These are phyloP conservation scores for Urocynchramus pylzowi DNA, from an alignment of 2,113 vertebrate genomes.

Conservation along the genomic window DNA sequence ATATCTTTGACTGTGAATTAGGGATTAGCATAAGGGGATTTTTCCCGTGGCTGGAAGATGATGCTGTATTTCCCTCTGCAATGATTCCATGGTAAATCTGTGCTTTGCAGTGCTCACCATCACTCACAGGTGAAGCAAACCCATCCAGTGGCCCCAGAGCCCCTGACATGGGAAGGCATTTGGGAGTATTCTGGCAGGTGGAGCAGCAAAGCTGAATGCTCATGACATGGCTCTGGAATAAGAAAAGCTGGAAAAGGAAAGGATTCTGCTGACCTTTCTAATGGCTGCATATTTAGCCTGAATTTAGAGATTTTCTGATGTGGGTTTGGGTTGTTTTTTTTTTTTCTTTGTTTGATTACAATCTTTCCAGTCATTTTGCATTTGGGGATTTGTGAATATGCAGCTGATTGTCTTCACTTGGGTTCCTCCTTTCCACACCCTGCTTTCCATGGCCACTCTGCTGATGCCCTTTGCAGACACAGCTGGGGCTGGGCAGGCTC, in stretches of 20 bases:
- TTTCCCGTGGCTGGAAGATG: background rate
- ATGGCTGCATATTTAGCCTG: background rate
- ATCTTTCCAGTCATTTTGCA: background rate
- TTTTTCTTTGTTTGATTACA: background rate
- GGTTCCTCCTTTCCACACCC: background rate
- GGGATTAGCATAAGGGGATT: background rate
- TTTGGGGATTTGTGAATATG: background rate
- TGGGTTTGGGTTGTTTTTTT: background rate
- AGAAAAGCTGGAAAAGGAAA: background rate
- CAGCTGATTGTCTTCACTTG: background rate
- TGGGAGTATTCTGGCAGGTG: background rate
- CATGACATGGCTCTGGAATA: background rate
- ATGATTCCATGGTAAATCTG: background rate
- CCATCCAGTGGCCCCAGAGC: background rate
- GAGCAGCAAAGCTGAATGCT: background rate
- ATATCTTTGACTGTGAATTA: slow-evolving; percentile 12
- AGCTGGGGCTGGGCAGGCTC: background rate
- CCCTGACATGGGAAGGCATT: background rate
- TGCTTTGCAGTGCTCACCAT: background rate
- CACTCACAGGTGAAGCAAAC: slow-evolving; percentile 28
- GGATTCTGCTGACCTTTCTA: background rate
- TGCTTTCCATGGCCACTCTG: background rate
- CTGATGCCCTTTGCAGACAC: background rate
- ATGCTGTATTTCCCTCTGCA: background rate
- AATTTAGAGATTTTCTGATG: background rate